Conservation (phyloP, 1,140 invertebrate genomes). For the Ladona fulva region DNA sequence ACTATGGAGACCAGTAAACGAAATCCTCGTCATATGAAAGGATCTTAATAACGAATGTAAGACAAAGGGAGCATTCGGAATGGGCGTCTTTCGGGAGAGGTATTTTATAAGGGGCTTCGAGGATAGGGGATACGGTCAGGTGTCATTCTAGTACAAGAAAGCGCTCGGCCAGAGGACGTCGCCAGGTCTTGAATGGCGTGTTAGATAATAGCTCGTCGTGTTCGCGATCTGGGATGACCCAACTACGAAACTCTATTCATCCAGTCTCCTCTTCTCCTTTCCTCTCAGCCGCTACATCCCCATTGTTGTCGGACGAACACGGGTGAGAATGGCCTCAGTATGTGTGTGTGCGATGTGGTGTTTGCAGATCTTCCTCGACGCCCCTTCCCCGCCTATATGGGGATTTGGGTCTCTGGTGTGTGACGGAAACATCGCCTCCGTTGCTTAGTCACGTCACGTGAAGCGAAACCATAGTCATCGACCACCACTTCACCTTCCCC, state of each 20-base stretch:
- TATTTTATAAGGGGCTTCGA: too few species aligned
- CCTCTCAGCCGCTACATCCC: background rate
- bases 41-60: too few species aligned
- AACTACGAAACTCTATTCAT: background rate
- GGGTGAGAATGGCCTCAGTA: background rate
- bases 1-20: too few species aligned
- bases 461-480: background rate
- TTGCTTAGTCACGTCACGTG: background rate
- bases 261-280: background rate
- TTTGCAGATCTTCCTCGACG: background rate
- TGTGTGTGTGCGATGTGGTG: too few species aligned
- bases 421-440: background rate
- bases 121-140: too few species aligned
- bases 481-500: background rate
- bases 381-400: background rate
- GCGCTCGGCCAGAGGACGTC: too few species aligned
- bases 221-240: background rate
- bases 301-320: background rate
- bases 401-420: background rate
- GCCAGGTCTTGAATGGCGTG: too few species aligned
- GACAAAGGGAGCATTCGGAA: too few species aligned
- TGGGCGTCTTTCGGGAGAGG: too few species aligned
- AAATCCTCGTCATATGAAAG: too few species aligned
- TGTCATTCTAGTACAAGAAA: too few species aligned
- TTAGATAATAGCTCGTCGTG: background rate